Percentiles rank a stretch among this genome's conserved stretches.
Conservation (phyloP, 2,888 invertebrate species). For the Crematogaster levior region DNA sequence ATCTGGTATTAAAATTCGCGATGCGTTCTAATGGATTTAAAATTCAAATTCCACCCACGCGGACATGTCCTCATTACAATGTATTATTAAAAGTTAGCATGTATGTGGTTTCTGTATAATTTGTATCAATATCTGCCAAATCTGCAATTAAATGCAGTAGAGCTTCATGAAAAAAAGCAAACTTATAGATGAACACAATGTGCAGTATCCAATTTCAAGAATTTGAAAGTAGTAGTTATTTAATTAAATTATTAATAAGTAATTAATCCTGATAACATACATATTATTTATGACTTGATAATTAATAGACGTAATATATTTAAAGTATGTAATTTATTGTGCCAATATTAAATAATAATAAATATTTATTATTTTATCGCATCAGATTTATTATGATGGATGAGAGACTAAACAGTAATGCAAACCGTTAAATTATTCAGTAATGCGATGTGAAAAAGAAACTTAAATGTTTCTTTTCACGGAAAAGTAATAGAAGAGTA, state of each 20-base stretch:
- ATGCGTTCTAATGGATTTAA: slow-evolving; percentile 47
- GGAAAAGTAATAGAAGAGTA: slow-evolving; percentile 2
- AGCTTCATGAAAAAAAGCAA: slow-evolving; percentile 16
- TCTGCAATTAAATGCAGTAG: slow-evolving; percentile 19
- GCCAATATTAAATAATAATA: neutral
- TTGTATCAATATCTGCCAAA: slow-evolving; percentile 23
- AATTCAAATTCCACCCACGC: slow-evolving; percentile 42
- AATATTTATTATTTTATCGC: neutral
- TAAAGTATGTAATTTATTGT: neutral
- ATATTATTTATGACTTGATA: slow-evolving; percentile 1
- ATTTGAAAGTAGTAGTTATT: slow-evolving; percentile 10
- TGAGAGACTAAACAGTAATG: neutral
- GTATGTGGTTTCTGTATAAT: slow-evolving; percentile 4
- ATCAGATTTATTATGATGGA: neutral
- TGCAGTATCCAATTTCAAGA: slow-evolving; percentile 1
- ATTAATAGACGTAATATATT: neutral
- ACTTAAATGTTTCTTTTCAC: neutral
- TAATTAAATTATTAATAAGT: slow-evolving; percentile 24
- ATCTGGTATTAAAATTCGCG: slow-evolving; percentile 46
- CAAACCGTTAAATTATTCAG: neutral
- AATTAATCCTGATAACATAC: slow-evolving; percentile 11
- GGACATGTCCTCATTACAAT: slow-evolving; percentile 39
- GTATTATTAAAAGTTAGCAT: slow-evolving; percentile 40
- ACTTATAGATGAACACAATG: slow-evolving; percentile 2
- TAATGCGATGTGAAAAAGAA: neutral